phyloP scores from a whole-genome alignment of 2,113 vertebrate species.

The Illadopsis cleaveri region DNA sequence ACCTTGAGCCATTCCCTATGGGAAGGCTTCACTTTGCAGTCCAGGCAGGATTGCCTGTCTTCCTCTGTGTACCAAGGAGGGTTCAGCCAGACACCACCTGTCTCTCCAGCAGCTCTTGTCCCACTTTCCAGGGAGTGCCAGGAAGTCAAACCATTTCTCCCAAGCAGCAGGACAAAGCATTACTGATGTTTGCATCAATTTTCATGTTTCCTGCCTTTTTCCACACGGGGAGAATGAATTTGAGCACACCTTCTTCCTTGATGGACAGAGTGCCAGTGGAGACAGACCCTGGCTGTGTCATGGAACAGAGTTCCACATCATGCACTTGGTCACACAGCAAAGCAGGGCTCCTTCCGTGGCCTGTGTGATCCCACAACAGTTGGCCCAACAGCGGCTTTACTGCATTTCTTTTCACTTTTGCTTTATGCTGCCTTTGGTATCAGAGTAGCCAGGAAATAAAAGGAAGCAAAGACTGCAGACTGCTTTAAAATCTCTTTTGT shows the following conservation, averaged over 20 bases:
- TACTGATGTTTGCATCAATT: neutral
- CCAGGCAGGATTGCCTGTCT: neutral
- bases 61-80: neutral
- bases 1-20: neutral
- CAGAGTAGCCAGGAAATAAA: constrained; percentile 6
- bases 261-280: neutral
- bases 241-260: neutral
- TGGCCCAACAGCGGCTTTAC: neutral
- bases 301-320: rapidly evolving
- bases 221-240: neutral
- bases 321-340: neutral
- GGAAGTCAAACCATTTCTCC: neutral
- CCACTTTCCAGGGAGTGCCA: neutral
- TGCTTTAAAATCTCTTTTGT: neutral
- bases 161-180: neutral
- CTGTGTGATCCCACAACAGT: neutral
- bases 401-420: neutral
- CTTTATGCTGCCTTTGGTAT: neutral
- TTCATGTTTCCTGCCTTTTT: neutral
- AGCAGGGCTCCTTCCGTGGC: neutral
- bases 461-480: neutral
- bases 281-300: neutral
- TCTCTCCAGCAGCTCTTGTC: neutral
- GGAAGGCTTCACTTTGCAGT: neutral
- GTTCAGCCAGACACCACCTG: neutral